phyloP scores from a whole-genome alignment of 2,888 invertebrate genomes.

The Deilephila porcellus region DNA sequence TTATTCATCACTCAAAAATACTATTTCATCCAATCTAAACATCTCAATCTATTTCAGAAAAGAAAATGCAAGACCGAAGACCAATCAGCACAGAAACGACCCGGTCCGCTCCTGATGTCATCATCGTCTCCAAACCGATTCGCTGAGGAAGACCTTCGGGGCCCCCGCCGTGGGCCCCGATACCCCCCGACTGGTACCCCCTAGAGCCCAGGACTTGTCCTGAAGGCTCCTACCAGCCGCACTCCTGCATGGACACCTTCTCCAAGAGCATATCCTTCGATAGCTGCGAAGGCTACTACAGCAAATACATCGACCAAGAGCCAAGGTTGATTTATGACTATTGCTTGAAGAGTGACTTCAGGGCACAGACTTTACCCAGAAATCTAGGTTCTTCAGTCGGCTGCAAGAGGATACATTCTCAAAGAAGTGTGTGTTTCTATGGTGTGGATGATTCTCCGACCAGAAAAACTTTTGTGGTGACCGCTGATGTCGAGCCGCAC shows the following conservation, averaged over 20 bases:
- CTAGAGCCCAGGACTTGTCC: slow-evolving; percentile 66
- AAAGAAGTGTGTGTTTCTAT: slow-evolving; percentile 71
- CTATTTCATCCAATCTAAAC: neutral
- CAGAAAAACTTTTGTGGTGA: slow-evolving; percentile 64
- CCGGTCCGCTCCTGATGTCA: slow-evolving; percentile 95
- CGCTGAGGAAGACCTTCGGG: slow-evolving; percentile 82
- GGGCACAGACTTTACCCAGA: slow-evolving; percentile 72
- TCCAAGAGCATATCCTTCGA: slow-evolving; percentile 70
- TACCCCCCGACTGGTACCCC: slow-evolving; percentile 68
- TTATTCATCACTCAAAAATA: no score
- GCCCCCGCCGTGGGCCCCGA: slow-evolving; percentile 81
- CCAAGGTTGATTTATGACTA: slow-evolving; percentile 73
- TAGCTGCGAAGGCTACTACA: slow-evolving; percentile 71
- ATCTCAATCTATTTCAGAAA: slow-evolving; percentile 59
- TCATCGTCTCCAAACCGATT: slow-evolving; percentile 87
- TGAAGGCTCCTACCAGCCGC: slow-evolving; percentile 66
- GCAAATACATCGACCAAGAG: slow-evolving; percentile 71
- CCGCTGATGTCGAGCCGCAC: slow-evolving; percentile 71
- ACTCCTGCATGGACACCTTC: slow-evolving; percentile 56
- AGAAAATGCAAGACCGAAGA: slow-evolving; percentile 79
- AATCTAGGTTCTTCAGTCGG: slow-evolving; percentile 71
- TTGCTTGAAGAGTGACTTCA: slow-evolving; percentile 76
- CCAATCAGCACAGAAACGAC: slow-evolving; percentile 93
- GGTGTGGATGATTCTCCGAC: slow-evolving; percentile 61
- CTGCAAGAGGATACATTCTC: slow-evolving; percentile 57